Conservation (phyloP, 1,140 invertebrate genomes). For the Macrocentrus cingulum region DNA sequence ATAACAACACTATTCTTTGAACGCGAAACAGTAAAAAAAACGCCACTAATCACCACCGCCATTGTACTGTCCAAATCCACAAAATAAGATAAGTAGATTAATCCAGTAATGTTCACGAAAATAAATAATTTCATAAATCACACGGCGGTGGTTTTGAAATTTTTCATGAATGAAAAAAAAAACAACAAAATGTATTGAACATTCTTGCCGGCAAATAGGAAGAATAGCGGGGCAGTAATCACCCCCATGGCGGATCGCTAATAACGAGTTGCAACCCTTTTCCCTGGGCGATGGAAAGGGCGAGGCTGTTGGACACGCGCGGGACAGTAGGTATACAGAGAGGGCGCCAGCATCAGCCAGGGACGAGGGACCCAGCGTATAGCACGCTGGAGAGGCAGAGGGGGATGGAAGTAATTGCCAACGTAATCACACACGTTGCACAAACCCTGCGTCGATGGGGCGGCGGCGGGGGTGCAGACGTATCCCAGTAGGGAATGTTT, state of each 20-base stretch:
- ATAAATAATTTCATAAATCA: no score
- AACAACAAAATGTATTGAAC: no score
- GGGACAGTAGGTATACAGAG: no score
- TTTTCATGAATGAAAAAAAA: no score
- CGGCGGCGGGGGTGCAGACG: slow-evolving; percentile 36
- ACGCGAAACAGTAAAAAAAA: no score
- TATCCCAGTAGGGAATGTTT: slow-evolving; percentile 35
- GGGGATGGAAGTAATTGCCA: slow-evolving; percentile 52
- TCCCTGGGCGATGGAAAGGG: slow-evolving; percentile 10
- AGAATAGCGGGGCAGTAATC: slow-evolving; percentile 43
- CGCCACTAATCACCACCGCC: no score
- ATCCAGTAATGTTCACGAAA: no score
- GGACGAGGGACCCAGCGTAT: slow-evolving; percentile 13
- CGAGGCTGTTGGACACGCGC: slow-evolving; percentile 20
- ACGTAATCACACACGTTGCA: slow-evolving; percentile 54
- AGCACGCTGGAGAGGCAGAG: no score
- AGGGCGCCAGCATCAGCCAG: slow-evolving; percentile 17
- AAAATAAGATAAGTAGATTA: no score
- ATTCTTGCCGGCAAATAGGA: neutral
- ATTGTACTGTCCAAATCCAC: no score
- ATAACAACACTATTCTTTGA: no score
- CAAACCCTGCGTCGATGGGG: slow-evolving; percentile 36
- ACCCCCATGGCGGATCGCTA: slow-evolving; percentile 43
- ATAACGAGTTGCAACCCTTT: slow-evolving; percentile 54
- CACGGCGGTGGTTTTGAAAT: no score